Percentiles rank a stretch among this genome's conserved stretches.
Evolutionary conservation across 2,888 invertebrate species (phyloP).

Genomic region (Philonicus albiceps): DNA sequence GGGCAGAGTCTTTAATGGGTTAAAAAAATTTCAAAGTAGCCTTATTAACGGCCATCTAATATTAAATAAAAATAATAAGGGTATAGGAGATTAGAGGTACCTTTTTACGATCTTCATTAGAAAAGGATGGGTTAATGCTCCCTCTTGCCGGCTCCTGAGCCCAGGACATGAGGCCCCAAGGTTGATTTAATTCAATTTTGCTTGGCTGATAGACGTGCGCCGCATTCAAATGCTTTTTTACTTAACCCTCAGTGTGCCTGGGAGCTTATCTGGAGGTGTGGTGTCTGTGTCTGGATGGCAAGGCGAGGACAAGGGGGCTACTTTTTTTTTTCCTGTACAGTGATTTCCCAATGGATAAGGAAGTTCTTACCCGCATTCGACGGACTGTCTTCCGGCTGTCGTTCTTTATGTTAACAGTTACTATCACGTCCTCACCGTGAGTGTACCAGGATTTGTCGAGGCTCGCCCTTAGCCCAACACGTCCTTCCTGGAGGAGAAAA

Average conservation of each 20-base stretch:
- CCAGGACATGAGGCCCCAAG: neutral
- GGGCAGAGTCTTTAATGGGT: too few relatives aligned
- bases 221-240: slow-evolving; percentile 21
- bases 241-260: neutral
- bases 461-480: slow-evolving; percentile 79
- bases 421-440: slow-evolving; percentile 81
- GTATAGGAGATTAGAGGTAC: too few relatives aligned
- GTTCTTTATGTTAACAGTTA: slow-evolving; percentile 78
- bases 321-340: neutral
- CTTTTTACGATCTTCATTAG: neutral
- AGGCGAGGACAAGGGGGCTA: neutral
- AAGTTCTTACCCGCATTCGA: slow-evolving; percentile 75
- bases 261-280: neutral
- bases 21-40: too few relatives aligned
- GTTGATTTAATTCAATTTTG: slow-evolving; percentile 27
- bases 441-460: slow-evolving; percentile 83
- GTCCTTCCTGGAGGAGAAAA: slow-evolving; percentile 85
- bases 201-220: neutral
- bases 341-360: neutral
- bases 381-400: slow-evolving; percentile 85
- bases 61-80: neutral
- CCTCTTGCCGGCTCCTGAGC: neutral
- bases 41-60: neutral
- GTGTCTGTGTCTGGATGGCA: neutral
- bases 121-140: neutral